Evolutionary conservation across 2,888 invertebrate species (phyloP).

Genomic region (Meloe dianella): DNA sequence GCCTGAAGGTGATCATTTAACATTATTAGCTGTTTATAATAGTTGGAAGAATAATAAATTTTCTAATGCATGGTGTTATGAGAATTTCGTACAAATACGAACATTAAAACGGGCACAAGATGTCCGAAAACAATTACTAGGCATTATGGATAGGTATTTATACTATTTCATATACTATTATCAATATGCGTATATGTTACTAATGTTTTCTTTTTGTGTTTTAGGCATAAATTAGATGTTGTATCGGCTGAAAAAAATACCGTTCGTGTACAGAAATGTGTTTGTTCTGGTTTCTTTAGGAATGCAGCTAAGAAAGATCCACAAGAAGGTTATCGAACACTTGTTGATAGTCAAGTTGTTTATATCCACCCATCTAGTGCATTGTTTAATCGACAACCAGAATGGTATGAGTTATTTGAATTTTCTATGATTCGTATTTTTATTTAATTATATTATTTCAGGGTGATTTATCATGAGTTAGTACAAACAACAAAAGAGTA

Average conservation of each 20-base stretch:
- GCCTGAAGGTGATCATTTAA: conserved; percentile 97
- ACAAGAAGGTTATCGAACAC: conserved; percentile 95
- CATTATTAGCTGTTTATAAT: conserved; percentile 96
- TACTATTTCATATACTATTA: conserved; percentile 12
- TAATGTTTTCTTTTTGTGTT: no score
- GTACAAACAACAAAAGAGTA: conserved; percentile 99
- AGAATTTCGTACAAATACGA: conserved; percentile 97
- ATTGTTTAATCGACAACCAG: conserved; percentile 96
- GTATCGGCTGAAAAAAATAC: conserved; percentile 96
- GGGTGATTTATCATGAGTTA: conserved; percentile 98
- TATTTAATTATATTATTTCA: conserved; percentile 52
- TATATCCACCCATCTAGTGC: conserved; percentile 99
- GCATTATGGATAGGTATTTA: conserved; percentile 90
- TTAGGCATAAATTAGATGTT: conserved; percentile 91
- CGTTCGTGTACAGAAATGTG: conserved; percentile 94
- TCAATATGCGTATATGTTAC: conserved; percentile 10
- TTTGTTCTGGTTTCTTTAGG: conserved; percentile 97
- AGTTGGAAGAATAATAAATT: conserved; percentile 99
- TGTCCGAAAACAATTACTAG: conserved; percentile 94
- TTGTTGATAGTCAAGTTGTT: conserved; percentile 97
- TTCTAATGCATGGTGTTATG: conserved; percentile 99
- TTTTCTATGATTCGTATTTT: not conserved
- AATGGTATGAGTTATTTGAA: conserved; percentile 74
- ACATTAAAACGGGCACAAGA: conserved; percentile 97
- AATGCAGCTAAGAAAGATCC: conserved; percentile 99